Evolutionary conservation across 2,113 vertebrate genomes (phyloP).

Genomic region (Oncorhynchus masou): DNA sequence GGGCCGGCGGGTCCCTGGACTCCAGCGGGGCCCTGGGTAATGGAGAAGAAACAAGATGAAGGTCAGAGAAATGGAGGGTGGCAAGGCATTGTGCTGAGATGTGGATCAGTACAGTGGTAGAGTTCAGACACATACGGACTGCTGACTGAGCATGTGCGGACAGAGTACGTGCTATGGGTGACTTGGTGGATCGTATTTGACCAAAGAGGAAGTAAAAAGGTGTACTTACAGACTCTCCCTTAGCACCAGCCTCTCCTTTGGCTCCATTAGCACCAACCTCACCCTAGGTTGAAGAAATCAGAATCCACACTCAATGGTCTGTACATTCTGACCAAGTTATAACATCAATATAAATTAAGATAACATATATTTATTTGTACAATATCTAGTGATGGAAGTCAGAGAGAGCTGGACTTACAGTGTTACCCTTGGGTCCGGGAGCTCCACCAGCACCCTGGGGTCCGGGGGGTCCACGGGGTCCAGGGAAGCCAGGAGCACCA

Average conservation of each 20-base stretch:
- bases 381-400: neutral
- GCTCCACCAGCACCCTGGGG: constrained; percentile 85
- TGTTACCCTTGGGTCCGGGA: constrained; percentile 94
- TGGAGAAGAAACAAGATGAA: constrained; percentile 6
- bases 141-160: neutral
- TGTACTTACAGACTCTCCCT: constrained; percentile 90
- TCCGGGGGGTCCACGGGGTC: constrained; percentile 93
- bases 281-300: constrained; percentile 72
- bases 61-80: constrained; percentile 4
- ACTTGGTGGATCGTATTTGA: neutral
- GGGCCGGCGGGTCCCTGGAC: constrained; percentile 88
- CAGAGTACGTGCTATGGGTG: neutral
- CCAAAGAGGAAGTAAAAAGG: neutral
- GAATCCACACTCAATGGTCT: neutral
- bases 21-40: constrained; percentile 81
- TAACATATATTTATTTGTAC: no score
- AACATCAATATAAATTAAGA: neutral
- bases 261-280: constrained; percentile 86
- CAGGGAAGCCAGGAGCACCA: constrained; percentile 96
- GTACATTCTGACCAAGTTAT: neutral
- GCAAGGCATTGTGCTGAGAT: neutral
- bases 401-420: constrained; percentile 77
- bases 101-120: neutral
- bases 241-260: constrained; percentile 91
- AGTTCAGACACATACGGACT: no score